A percentile compares a stretch with the other conserved stretches of the same genome.
These are phyloP conservation scores for Macrochelys suwanniensis DNA, from an alignment of 2,797 vertebrate species.

Conservation along the genomic window DNA sequence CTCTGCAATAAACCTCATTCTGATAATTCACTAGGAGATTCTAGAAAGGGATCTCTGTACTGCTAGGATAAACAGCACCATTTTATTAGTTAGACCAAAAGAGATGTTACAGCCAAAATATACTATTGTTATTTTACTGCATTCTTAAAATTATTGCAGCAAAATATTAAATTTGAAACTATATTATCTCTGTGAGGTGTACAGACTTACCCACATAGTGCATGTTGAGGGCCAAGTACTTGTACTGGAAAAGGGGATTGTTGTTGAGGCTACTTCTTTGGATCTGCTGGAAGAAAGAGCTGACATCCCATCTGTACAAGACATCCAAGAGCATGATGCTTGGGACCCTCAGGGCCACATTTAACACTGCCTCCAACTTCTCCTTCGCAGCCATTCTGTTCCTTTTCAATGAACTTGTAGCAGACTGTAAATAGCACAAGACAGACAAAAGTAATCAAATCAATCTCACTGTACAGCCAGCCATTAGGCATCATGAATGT, in stretches of 20 bases:
- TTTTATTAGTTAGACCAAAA: background rate
- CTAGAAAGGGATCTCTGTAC: background rate
- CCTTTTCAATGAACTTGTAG: constrained; percentile 65
- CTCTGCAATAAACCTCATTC: background rate
- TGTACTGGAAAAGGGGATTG: constrained; percentile 98
- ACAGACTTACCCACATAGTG: constrained; percentile 95
- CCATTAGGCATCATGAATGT: constrained; percentile 22
- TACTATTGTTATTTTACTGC: background rate
- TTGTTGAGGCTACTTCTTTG: constrained; percentile 97
- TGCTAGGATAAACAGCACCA: background rate
- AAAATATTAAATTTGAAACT: background rate
- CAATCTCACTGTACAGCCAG: constrained; percentile 62
- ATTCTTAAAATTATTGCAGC: background rate
- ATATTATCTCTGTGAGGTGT: background rate
- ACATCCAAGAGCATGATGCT: constrained; percentile 99
- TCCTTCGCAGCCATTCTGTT: constrained; percentile 93
- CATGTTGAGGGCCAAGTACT: constrained; percentile 98
- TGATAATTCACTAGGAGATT: background rate
- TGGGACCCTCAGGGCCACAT: constrained; percentile 95
- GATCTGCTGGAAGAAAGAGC: constrained; percentile 99
- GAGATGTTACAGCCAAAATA: background rate
- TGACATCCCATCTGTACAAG: constrained; percentile 98
- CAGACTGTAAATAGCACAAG: constrained; percentile 76
- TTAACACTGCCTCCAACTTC: constrained; percentile 95
- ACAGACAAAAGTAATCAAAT: constrained; percentile 68